Evolutionary conservation across 2,797 vertebrate species (phyloP).

Genomic region (Ambastaia sidthimunki): DNA sequence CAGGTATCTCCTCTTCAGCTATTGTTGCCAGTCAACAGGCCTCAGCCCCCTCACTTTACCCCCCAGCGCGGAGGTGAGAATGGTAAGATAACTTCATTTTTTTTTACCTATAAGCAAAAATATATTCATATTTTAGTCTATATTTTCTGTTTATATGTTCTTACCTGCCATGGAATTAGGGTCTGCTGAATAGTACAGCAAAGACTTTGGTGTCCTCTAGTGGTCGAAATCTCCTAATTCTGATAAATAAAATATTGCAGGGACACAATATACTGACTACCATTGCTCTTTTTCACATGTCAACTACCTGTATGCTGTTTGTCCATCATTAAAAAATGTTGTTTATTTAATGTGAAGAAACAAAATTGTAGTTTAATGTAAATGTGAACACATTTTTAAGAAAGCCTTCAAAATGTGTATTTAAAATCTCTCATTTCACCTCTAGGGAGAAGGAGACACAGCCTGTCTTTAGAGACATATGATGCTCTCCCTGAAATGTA

Average conservation of each 20-base stretch:
- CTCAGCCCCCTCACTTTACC: conserved; percentile 84
- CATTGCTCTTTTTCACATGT: not conserved
- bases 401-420: not conserved
- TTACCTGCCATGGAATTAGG: not conserved
- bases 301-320: not conserved
- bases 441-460: conserved; percentile 6
- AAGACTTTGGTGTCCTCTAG: conserved; percentile 67
- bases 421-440: not conserved
- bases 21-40: conserved; percentile 94
- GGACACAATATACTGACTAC: not conserved
- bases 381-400: not conserved
- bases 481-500: conserved; percentile 8
- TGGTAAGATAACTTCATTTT: conserved; percentile 79
- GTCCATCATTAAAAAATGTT: not conserved
- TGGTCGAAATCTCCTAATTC: conserved; percentile 56
- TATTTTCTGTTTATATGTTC: too few species aligned
- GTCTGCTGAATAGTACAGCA: not conserved
- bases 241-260: not conserved
- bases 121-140: not conserved
- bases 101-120: conserved; percentile 38
- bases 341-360: not conserved
- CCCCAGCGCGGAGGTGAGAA: conserved; percentile 94
- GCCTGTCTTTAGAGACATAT: conserved; percentile 34
- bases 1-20: conserved; percentile 93
- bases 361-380: too few species aligned